Conservation (phyloP, 2,888 invertebrate genomes). For the Hanleya hanleyi region DNA sequence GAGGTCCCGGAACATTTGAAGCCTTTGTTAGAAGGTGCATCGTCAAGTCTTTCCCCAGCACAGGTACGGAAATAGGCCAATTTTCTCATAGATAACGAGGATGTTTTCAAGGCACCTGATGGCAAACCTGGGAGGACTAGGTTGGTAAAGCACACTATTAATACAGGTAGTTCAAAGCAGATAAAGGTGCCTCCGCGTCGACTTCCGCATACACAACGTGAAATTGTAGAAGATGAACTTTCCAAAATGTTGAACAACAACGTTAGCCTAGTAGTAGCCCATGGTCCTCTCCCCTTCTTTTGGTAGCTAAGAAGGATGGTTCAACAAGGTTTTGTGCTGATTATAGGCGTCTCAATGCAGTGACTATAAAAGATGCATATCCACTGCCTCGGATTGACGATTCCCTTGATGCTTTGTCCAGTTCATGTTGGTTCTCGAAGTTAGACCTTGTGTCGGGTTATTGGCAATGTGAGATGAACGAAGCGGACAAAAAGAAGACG, state of each 20-base stretch:
- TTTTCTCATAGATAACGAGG: neutral
- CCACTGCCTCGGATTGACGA: too few species aligned
- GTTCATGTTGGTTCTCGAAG: slow-evolving; percentile 35
- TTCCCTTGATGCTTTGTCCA: too few species aligned
- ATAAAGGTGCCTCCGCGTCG: neutral
- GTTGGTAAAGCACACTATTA: neutral
- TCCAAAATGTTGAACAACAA: slow-evolving; percentile 20
- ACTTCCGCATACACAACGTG: neutral
- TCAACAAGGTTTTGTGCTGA: slow-evolving; percentile 31
- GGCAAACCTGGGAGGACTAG: neutral
- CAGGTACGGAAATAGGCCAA: neutral
- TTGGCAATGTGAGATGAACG: slow-evolving; percentile 43
- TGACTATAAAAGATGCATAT: slow-evolving; percentile 30
- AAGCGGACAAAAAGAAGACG: slow-evolving; percentile 35
- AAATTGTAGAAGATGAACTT: neutral
- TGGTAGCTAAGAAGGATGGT: slow-evolving; percentile 29
- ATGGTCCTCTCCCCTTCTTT: slow-evolving; percentile 22
- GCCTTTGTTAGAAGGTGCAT: neutral
- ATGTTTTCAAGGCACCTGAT: neutral
- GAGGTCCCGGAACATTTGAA: neutral
- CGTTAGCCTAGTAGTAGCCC: slow-evolving; percentile 22
- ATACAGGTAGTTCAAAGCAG: neutral
- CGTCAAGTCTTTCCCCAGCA: neutral
- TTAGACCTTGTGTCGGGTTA: slow-evolving; percentile 44
- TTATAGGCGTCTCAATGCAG: slow-evolving; percentile 32